Percentiles rank a stretch among this genome's conserved stretches.
Evolutionary conservation across 2,888 invertebrate genomes (phyloP).

Genomic region (Tethea ocularis): DNA sequence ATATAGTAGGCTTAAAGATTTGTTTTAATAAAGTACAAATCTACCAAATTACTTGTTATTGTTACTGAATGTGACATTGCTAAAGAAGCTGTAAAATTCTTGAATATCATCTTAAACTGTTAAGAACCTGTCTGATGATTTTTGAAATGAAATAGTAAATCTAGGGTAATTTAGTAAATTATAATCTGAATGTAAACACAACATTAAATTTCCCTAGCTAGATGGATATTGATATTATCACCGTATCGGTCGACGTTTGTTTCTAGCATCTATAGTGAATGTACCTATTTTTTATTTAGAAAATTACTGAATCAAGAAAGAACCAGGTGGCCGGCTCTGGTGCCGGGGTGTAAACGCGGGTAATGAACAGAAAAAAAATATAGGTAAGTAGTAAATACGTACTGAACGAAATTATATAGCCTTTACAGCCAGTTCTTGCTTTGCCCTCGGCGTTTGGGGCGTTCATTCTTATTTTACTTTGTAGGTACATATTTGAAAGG

Average conservation of each 20-base stretch:
- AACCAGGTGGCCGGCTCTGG: background rate
- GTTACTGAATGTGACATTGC: too few species aligned
- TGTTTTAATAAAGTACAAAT: too few species aligned
- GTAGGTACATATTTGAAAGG: too few species aligned
- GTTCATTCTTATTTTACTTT: too few species aligned
- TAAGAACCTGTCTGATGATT: too few species aligned
- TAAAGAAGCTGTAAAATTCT: too few species aligned
- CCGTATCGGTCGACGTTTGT: background rate
- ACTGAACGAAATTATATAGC: background rate
- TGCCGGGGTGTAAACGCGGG: background rate
- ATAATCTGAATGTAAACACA: background rate
- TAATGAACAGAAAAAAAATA: background rate
- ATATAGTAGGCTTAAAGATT: background rate
- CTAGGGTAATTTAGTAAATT: too few species aligned
- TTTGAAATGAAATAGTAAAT: too few species aligned
- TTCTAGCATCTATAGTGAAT: slow-evolving; percentile 12
- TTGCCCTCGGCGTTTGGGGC: too few species aligned
- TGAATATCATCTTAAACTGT: background rate
- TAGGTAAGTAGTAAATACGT: background rate
- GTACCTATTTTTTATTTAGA: slow-evolving; percentile 10
- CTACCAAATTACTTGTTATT: too few species aligned
- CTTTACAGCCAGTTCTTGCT: too few species aligned
- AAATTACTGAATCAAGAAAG: background rate
- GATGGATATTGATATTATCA: slow-evolving; percentile 3
- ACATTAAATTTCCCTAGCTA: background rate